Conservation (phyloP, 2,888 invertebrate genomes). For the Muschampia staudingeri region DNA sequence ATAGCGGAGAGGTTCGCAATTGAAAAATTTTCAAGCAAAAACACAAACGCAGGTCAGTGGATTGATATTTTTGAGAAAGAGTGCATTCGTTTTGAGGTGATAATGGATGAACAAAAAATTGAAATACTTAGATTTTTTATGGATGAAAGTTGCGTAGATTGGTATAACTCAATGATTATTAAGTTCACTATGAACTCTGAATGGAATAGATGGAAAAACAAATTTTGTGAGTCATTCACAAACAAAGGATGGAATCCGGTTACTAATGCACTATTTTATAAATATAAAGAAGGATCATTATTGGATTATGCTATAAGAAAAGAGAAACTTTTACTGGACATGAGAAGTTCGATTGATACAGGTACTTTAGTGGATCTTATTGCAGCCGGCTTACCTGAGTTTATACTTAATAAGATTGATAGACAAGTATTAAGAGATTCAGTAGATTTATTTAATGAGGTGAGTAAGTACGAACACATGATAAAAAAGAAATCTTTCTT, state of each 20-base stretch:
- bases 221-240: conserved; percentile 66
- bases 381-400: conserved; percentile 5
- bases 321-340: conserved; percentile 64
- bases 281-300: conserved; percentile 69
- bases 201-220: conserved; percentile 62
- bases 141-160: conserved; percentile 60
- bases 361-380: conserved; percentile 44
- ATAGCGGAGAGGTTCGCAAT: conserved; percentile 69
- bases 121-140: conserved; percentile 67
- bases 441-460: conserved; percentile 7
- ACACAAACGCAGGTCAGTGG: conserved; percentile 67
- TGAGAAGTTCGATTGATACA: conserved; percentile 50
- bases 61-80: conserved; percentile 70
- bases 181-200: neutral
- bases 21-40: conserved; percentile 69
- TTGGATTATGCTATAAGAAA: conserved; percentile 71
- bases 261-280: conserved; percentile 68
- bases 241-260: conserved; percentile 68
- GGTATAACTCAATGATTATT: conserved; percentile 21
- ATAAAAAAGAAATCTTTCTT: neutral
- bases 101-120: conserved; percentile 66
- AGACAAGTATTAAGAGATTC: conserved; percentile 16
- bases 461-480: conserved; percentile 4
- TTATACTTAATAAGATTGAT: conserved; percentile 20
- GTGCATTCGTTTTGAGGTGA: conserved; percentile 66